Percentiles rank a stretch among this genome's conserved stretches.
Conservation (phyloP, 2,113 vertebrate species). For the Peromyscus californicus region DNA sequence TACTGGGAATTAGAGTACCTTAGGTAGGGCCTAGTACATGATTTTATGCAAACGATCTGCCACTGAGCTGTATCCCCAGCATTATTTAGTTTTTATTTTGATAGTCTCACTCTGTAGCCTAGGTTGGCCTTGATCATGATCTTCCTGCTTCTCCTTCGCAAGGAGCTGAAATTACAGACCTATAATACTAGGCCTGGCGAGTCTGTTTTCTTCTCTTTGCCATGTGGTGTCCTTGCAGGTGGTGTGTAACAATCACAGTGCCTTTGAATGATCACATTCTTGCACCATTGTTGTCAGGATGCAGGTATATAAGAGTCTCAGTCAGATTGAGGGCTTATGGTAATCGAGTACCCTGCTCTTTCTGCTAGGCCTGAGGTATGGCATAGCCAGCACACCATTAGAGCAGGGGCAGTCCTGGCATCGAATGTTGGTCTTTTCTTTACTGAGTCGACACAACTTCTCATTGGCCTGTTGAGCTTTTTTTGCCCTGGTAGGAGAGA, state of each 20-base stretch:
- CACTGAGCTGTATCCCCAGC: neutral
- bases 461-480: neutral
- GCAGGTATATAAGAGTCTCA: neutral
- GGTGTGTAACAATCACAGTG: neutral
- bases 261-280: neutral
- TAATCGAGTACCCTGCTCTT: accelerated
- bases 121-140: neutral
- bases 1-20: neutral
- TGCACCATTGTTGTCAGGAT: neutral
- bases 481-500: neutral
- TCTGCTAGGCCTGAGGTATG: neutral
- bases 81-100: neutral
- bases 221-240: neutral
- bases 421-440: neutral
- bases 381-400: accelerated
- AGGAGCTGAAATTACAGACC: neutral
- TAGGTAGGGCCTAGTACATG: neutral
- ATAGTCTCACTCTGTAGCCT: neutral
- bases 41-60: neutral
- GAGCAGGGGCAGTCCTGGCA: too few relatives aligned
- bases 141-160: neutral
- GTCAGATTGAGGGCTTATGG: too few relatives aligned
- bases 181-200: too few relatives aligned
- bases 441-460: neutral
- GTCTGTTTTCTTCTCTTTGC: neutral